Percentiles rank a stretch among this genome's conserved stretches.
phyloP scores from a whole-genome alignment of 2,113 vertebrate species.

The Hippoglossus stenolepis region DNA sequence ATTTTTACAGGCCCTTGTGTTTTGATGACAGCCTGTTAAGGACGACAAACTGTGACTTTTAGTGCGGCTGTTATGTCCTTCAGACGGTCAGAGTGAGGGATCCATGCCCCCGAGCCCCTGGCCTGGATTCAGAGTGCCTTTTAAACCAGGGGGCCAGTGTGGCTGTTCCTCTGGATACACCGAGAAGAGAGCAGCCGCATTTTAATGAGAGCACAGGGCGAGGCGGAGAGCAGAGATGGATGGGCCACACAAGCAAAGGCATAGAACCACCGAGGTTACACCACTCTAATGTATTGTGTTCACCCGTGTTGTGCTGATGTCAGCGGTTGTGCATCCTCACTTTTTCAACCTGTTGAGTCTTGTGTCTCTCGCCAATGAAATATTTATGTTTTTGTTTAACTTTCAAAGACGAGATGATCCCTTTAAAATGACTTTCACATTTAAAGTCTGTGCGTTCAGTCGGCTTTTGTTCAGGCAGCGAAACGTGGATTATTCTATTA shows the following conservation, averaged over 20 bases:
- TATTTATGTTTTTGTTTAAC: conserved; percentile 1
- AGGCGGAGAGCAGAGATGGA: conserved; percentile 37
- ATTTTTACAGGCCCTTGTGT: no score
- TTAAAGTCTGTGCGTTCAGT: not conserved
- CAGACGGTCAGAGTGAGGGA: conserved; percentile 20
- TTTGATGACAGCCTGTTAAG: not conserved
- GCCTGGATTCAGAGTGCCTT: conserved; percentile 55
- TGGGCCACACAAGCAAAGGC: conserved; percentile 10
- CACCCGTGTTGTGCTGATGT: conserved; percentile 25
- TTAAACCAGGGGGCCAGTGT: conserved; percentile 18
- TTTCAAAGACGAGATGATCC: conserved; percentile 17
- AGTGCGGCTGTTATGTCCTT: conserved; percentile 32
- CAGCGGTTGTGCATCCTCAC: conserved; percentile 9
- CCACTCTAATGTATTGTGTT: conserved; percentile 10
- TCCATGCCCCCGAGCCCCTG: conserved; percentile 19
- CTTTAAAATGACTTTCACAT: conserved; percentile 7
- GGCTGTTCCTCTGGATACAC: not conserved
- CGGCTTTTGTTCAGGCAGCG: not conserved
- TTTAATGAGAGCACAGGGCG: conserved; percentile 42
- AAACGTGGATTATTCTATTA: not conserved
- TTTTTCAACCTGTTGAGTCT: conserved; percentile 6
- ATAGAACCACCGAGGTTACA: conserved; percentile 9
- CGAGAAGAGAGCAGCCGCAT: conserved; percentile 20
- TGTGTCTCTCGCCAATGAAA: no score
- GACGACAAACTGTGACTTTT: not conserved